Evolutionary conservation across 2,113 vertebrate species (phyloP), one percentile per base, ranked within the genome.

Genomic region (Oncorhynchus clarkii): DNA sequence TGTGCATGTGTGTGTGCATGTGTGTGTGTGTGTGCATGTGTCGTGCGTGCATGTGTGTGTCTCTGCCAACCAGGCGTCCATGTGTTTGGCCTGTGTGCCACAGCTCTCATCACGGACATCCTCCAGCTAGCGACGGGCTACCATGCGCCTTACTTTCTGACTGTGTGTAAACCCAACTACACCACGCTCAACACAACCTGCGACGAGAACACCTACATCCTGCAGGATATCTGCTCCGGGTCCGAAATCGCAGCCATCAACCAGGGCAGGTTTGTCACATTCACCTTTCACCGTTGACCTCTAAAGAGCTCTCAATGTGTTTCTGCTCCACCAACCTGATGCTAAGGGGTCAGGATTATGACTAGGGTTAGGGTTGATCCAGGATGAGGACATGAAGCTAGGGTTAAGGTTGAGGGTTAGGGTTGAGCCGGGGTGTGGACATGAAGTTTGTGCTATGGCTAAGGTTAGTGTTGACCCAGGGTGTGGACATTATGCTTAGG

Each of bases 91-190:
- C 95, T 99, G 31, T 99, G 97, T 86, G 97, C 96, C 79, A 99
- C 98, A 2, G 97, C 97, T 75, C 94, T 99, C 26, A 95, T 99
- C 86, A 99, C 97, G 3, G 96, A 99, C 87, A 94, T 99, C 83
- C 97, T 99, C 83, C 98, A 99, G 60, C 92, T 99, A 76, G 97
- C 96, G 84, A 99, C 97, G 14, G 98, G 98, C 59, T 96, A 97
- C 82, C 98, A 97, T 59, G 89, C 97, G 0, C 98, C 98, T 0
- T 99, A 99, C 91, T 99, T 99, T 87, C 94, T 99, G 77, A 99
- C 97, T 3, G 98, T 99, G 77, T 99, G 98, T 87, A 98, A 98
- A 87, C 98, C 97, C 79, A 99, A 99, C 89, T 99, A 99, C 83
- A 97, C 96, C 78, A 95, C 94, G 3, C 93, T 98, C 76, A 99